Percentiles rank a stretch among this genome's conserved stretches.
Evolutionary conservation across 2,888 invertebrate genomes (phyloP).

Genomic region (Ellobium chinense): DNA sequence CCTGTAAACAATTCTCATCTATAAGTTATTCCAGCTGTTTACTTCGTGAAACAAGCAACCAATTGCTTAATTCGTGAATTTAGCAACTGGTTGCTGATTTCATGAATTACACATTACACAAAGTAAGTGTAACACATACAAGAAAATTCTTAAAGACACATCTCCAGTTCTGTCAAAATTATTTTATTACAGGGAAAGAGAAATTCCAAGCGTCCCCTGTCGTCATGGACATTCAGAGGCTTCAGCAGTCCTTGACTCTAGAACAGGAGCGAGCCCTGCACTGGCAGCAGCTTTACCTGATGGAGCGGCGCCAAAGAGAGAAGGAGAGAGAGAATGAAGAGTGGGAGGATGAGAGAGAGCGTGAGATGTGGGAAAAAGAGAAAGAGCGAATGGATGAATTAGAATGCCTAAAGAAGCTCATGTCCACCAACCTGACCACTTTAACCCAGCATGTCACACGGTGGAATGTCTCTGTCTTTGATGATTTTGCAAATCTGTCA

Average conservation of each 20-base stretch:
- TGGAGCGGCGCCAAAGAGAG: slow-evolving; percentile 39
- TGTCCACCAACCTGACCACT: slow-evolving; percentile 39
- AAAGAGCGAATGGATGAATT: slow-evolving; percentile 20
- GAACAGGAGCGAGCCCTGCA: slow-evolving; percentile 48
- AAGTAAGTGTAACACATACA: no score
- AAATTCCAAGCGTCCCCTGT: slow-evolving; percentile 9
- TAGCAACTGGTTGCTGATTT: no score
- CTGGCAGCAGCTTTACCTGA: slow-evolving; percentile 51
- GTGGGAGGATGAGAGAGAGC: slow-evolving; percentile 42
- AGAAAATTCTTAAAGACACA: no score
- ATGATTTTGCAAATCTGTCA: slow-evolving; percentile 47
- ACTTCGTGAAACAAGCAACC: no score
- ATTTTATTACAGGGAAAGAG: no score
- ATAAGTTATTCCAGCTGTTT: no score
- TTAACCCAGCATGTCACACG: slow-evolving; percentile 27
- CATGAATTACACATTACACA: no score
- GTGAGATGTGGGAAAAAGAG: slow-evolving; percentile 34
- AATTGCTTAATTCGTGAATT: no score
- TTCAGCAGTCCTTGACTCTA: slow-evolving; percentile 46
- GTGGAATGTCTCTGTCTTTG: slow-evolving; percentile 43
- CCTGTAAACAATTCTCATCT: no score
- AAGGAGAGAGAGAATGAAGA: slow-evolving; percentile 42
- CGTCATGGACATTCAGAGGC: slow-evolving; percentile 34
- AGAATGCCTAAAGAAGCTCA: slow-evolving; percentile 34
- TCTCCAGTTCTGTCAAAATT: no score